Base-by-base conservation (phyloP, 30 jellyfish, hydroid and myxozoan species). In the Turritopsis rubra region DNA sequence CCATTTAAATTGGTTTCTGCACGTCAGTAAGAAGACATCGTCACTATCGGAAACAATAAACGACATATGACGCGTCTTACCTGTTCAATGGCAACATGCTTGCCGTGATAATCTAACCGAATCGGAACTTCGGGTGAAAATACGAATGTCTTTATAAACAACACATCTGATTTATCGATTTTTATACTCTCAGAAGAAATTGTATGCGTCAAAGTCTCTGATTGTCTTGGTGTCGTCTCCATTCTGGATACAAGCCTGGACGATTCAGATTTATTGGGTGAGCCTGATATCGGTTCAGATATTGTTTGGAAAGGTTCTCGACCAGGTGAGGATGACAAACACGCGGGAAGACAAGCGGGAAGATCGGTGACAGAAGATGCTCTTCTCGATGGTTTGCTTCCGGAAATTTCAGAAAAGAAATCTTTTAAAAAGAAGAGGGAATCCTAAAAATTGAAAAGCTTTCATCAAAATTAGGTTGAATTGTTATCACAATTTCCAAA, bases 101-200 rank as follows among this genome's bases (percentile, higher is more conserved):
- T 94, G 23, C 99, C 99, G 22, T 94, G 99, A 65, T 94, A 94
- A 82, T 94, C 99, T 16, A 94, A 85, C 52, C 99, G 88, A 54
- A 94, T 86, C n/a, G 99, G 99, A 17, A 94, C 99, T 21, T 94
- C 99, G 7, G 99, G 99, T 0, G 97, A 94, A 80, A 94, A 94
- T 17, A 94, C 88, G 66, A 94, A 94, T 0, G 99, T 85, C 27
- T 93, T 88, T 28, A 88, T 84, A 79, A 94, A 94, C 72, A 94
- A 23, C 9, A 92, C 85, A 27, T 89, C 60, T 28, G 79, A 84
- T 53, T 89, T 91, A 18, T 75, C 88, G 1, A 94, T 19, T 60
- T 66, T 30, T 7, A 29, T 8, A 21, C 18, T 28, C 19, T 88
- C 96, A 19, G 82, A 7, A 9, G 88, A 71, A 27, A 71, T 9